phyloP scores from a whole-genome alignment of 2,888 invertebrate genomes.

The Yponomeuta cagnagella region DNA sequence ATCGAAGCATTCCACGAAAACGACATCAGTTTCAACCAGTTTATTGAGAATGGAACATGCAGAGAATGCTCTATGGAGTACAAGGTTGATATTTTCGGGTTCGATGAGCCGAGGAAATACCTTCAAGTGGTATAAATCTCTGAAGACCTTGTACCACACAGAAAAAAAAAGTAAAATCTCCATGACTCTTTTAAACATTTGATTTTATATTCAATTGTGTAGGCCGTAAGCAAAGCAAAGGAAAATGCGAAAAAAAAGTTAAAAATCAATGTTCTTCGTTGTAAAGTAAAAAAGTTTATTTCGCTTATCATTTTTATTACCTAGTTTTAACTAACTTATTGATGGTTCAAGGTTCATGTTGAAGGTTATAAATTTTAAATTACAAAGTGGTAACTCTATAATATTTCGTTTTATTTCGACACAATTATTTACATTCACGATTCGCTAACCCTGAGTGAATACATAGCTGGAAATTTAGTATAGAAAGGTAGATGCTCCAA shows the following conservation, averaged over 20 bases:
- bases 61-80: constrained; percentile 68
- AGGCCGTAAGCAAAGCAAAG: constrained; percentile 5
- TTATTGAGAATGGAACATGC: constrained; percentile 64
- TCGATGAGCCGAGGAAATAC: constrained; percentile 54
- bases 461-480: too few species aligned
- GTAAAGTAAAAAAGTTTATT: constrained; percentile 31
- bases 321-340: constrained; percentile 27
- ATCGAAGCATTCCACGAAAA: constrained; percentile 88
- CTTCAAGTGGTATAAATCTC: constrained; percentile 52
- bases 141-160: constrained; percentile 10
- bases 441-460: background rate
- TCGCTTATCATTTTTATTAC: constrained; percentile 27
- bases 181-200: constrained; percentile 19
- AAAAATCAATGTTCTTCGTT: constrained; percentile 25
- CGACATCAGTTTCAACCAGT: constrained; percentile 80
- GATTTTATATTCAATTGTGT: constrained; percentile 4
- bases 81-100: constrained; percentile 47
- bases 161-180: constrained; percentile 8
- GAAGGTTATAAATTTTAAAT: constrained; percentile 2
- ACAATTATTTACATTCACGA: background rate
- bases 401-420: background rate
- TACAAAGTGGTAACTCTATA: constrained; percentile 28
- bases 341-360: constrained; percentile 45
- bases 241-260: constrained; percentile 33
- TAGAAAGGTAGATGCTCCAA: too few species aligned